Percentiles rank a stretch among this genome's conserved stretches.
Evolutionary conservation across 2,888 invertebrate genomes (phyloP).

Genomic region (Dromius quadrimaculatus): DNA sequence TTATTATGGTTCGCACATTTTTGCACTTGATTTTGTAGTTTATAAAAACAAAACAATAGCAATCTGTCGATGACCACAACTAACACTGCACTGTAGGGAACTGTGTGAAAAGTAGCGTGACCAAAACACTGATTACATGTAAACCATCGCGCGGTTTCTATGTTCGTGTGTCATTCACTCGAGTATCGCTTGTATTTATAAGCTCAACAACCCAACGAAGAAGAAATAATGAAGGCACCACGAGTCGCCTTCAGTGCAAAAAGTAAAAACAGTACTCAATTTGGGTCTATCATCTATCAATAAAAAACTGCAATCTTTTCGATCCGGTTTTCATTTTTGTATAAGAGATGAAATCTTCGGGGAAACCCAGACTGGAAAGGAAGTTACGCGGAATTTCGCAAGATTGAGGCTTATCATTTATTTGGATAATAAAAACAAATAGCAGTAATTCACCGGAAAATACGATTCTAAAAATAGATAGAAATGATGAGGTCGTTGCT

Average conservation of each 20-base stretch:
- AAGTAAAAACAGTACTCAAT: no score
- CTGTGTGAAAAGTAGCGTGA: slow-evolving; percentile 42
- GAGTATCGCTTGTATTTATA: neutral
- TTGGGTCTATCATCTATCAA: no score
- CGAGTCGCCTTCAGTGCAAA: no score
- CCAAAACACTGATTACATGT: slow-evolving; percentile 38
- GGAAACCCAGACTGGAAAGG: slow-evolving; percentile 1
- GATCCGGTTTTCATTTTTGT: no score
- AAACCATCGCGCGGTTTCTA: slow-evolving; percentile 33
- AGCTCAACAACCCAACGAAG: neutral
- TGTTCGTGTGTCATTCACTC: slow-evolving; percentile 32
- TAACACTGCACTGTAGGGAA: slow-evolving; percentile 6
- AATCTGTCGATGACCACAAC: neutral
- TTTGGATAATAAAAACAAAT: neutral
- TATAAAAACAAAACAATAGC: neutral
- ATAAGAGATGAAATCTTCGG: neutral
- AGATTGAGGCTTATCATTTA: neutral
- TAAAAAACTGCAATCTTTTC: no score
- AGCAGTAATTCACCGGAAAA: neutral
- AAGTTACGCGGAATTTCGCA: neutral
- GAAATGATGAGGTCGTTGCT: no score
- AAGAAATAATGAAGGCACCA: neutral
- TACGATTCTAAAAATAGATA: neutral
- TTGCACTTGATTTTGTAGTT: neutral
- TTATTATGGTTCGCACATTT: slow-evolving; percentile 20